A percentile compares a stretch with the other conserved stretches of the same genome.
Conservation (phyloP, 2,113 vertebrate genomes). For the Megaceryle torquata region DNA sequence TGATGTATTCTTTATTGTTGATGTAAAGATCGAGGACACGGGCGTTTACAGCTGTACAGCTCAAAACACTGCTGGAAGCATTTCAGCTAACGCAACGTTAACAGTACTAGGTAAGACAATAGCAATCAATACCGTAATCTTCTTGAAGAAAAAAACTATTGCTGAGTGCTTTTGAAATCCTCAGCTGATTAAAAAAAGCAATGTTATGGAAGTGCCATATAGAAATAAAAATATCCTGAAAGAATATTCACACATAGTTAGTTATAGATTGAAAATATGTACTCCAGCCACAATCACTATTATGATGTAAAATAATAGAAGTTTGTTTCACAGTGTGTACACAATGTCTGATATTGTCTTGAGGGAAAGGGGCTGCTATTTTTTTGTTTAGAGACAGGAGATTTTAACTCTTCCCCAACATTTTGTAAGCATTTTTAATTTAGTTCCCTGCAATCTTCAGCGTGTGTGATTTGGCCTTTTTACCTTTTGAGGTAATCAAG, state of each 20-base stretch:
- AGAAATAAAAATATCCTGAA: background rate
- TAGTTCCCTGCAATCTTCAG: background rate
- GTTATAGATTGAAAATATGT: background rate
- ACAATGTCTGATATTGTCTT: background rate
- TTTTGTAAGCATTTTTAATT: background rate
- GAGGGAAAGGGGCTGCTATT: background rate
- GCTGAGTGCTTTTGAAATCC: background rate
- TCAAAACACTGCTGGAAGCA: slow-evolving; percentile 92
- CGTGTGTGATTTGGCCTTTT: background rate
- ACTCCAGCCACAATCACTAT: background rate
- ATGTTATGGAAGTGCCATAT: background rate
- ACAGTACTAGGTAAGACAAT: slow-evolving; percentile 88
- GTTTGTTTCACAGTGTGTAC: background rate
- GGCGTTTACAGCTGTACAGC: slow-evolving; percentile 95
- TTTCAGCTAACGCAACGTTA: slow-evolving; percentile 91
- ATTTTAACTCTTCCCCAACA: background rate
- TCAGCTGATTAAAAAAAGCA: background rate
- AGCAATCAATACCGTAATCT: background rate
- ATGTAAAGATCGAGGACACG: slow-evolving; percentile 91
- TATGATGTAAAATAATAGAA: background rate
- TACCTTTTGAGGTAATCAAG: background rate
- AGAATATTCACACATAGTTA: background rate
- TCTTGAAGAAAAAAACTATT: background rate
- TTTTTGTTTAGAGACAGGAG: background rate
- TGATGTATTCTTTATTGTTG: slow-evolving; percentile 95